Base-by-base conservation (phyloP, 2,888 invertebrate genomes). In the Drosophila nigricruria region DNA sequence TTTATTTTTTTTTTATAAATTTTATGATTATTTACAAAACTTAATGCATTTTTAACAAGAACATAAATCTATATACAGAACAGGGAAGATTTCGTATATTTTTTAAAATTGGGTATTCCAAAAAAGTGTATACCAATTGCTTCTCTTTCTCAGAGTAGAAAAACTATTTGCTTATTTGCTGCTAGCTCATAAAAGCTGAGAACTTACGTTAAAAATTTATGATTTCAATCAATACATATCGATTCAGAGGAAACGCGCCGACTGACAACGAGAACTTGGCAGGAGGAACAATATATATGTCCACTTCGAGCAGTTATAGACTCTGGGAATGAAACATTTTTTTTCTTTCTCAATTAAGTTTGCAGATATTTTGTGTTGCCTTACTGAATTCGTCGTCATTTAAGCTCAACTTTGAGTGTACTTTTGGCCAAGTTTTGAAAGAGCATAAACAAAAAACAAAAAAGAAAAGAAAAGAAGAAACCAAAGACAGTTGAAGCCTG, bases 201-300 rank as follows among this genome's bases (percentile, higher is more conserved):
- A 16, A n/a, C 5, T 25, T n/a, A 16, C n/a, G 18, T 49, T 30
- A 30, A 49, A 49, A 27, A 30, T 30, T 18, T 4, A 18, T 49
- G 18, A 16, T 53, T 25, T 38, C 20, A 38, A 38, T 53, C 38
- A 23, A 53, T 38, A 25, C 8, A 38, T 53, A 53, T 53, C 18
- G 36, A 53, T 25, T 53, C 34, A 0, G 20, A 34, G 14, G 5
- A 30, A 9, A 9, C 1, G 10, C 9, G n/a, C 27, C 10, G 12
- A n/a, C 9, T 30, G 9, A n/a, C 9, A 5, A 18, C 2, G 6
- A 47, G 30, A 47, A 27, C 27, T 10, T 10, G 18, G 3, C 5
- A 1, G 18, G 18, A n/a, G 1, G 30, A 0, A 10, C 5, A n/a
- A 25, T 23, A 16, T 23, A 16, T 16, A 2, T 10, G 10, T 45